phyloP scores from a whole-genome alignment of 23 tunicate species.

The Halocynthia roretzi region DNA sequence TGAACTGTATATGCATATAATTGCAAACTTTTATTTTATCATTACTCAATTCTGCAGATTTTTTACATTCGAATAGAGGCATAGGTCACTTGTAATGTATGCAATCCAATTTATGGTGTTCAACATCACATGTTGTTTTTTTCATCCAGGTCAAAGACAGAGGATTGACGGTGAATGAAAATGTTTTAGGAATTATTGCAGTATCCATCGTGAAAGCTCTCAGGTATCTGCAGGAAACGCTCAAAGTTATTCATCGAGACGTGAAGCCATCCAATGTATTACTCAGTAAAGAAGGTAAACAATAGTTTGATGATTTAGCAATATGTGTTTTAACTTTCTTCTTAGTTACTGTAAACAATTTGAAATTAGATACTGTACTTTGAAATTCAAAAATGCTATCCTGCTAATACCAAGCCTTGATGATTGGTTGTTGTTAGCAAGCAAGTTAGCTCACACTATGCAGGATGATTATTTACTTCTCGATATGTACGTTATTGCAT shows the following conservation, averaged over 20 bases:
- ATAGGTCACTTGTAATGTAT: too few species aligned
- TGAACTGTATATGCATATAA: too few species aligned
- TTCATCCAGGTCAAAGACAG: conserved; percentile 77
- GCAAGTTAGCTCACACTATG: neutral
- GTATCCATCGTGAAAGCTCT: conserved; percentile 95
- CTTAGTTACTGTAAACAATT: too few species aligned
- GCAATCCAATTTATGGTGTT: neutral
- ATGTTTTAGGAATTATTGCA: conserved; percentile 83
- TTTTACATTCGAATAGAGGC: too few species aligned
- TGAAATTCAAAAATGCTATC: too few species aligned
- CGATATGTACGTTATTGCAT: too few species aligned
- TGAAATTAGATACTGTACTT: too few species aligned
- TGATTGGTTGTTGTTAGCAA: neutral
- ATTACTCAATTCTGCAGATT: too few species aligned
- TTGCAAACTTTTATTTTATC: too few species aligned
- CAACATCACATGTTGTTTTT: neutral
- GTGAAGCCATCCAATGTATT: conserved; percentile 97
- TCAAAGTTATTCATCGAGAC: conserved; percentile 95
- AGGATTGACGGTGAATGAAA: conserved; percentile 63
- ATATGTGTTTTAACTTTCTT: neutral
- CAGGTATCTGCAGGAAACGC: conserved; percentile 78
- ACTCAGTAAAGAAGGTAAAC: conserved; percentile 63
- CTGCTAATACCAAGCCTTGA: neutral
- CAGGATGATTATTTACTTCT: too few species aligned
- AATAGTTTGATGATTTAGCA: conserved; percentile 5